phyloP scores from a whole-genome alignment of 2,888 invertebrate genomes.

The Amphipyra berbera region DNA sequence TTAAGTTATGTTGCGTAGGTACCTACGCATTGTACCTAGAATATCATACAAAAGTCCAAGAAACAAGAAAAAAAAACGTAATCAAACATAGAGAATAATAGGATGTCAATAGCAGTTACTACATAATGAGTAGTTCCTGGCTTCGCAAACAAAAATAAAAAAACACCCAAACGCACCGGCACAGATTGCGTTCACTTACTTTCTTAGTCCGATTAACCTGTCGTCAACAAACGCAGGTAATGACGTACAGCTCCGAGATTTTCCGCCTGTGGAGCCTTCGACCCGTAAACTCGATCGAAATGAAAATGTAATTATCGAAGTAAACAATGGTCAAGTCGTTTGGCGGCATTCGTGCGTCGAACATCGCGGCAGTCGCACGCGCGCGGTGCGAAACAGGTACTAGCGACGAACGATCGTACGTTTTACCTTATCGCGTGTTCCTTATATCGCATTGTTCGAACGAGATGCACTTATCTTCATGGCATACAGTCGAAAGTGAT shows the following conservation, averaged over 20 bases:
- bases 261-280: constrained; percentile 83
- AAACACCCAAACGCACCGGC: no score
- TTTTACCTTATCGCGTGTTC: constrained; percentile 80
- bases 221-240: constrained; percentile 55
- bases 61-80: no score
- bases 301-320: constrained; percentile 86
- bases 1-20: no score
- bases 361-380: constrained; percentile 82
- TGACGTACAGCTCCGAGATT: constrained; percentile 77
- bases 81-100: no score
- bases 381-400: constrained; percentile 72
- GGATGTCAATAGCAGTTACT: no score
- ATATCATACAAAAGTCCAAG: no score
- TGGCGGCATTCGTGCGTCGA: constrained; percentile 85
- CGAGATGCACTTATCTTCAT: constrained; percentile 77
- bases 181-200: constrained; percentile 39
- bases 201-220: constrained; percentile 55
- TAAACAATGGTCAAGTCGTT: constrained; percentile 84
- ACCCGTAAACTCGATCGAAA: constrained; percentile 85
- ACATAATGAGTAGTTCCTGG: no score
- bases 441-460: constrained; percentile 68
- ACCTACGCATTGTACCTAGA: no score
- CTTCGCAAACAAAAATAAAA: no score
- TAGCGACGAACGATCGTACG: constrained; percentile 69
- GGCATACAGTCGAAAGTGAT: constrained; percentile 64